phyloP scores from a whole-genome alignment of 64 coral and sea anemone species.

The Montipora efflorescens region DNA sequence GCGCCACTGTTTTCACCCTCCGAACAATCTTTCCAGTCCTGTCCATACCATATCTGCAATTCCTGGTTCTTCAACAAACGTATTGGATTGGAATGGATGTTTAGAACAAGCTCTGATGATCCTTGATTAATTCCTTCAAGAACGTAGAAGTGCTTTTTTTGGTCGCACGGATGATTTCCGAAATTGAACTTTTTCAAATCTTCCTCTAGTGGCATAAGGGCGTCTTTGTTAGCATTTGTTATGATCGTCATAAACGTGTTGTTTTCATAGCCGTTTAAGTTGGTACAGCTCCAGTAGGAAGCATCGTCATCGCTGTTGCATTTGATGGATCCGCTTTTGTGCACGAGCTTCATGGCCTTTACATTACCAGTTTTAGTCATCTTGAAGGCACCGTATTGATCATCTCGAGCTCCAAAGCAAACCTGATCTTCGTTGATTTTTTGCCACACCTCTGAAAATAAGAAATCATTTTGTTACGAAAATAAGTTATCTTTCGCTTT shows the following conservation, averaged over 20 bases:
- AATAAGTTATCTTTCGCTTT: too few species aligned
- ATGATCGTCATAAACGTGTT: neutral
- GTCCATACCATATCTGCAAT: constrained; percentile 26
- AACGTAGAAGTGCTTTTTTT: neutral
- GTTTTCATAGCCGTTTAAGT: neutral
- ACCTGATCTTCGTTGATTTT: neutral
- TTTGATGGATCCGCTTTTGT: neutral
- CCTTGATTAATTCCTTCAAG: neutral
- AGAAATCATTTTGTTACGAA: too few species aligned
- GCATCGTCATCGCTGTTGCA: neutral
- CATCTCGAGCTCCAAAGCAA: neutral
- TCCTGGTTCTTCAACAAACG: neutral
- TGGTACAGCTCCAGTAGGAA: constrained; percentile 19
- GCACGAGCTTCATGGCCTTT: constrained; percentile 23
- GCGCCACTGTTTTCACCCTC: neutral
- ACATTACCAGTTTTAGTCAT: neutral
- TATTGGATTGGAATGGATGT: neutral
- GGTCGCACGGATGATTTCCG: neutral
- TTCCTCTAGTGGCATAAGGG: neutral
- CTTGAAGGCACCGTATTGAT: constrained; percentile 2
- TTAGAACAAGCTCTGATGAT: constrained; percentile 7
- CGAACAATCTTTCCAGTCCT: constrained; percentile 15
- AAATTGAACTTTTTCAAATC: neutral
- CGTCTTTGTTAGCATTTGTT: neutral
- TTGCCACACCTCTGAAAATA: neutral